Evolutionary conservation across 2,888 invertebrate genomes (phyloP), one percentile per base, ranked within the genome.

Genomic region (Melinaea marsaeus): DNA sequence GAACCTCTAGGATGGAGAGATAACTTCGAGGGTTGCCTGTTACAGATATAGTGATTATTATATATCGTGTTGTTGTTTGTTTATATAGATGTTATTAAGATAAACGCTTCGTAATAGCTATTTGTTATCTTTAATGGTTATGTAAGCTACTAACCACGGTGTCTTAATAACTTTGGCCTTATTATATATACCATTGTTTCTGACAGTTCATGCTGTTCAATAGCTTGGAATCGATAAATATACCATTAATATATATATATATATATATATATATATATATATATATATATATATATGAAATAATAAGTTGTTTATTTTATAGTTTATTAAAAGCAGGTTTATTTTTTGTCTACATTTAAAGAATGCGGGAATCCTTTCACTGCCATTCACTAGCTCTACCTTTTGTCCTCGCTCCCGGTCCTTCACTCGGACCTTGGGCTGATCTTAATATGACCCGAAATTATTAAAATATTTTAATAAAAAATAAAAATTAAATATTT

Each of bases 291-390:
- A 22, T 22, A 22, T n/a, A 37, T 37, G 2, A 37, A 7, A 37
- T 37, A 2, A 37, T 6, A 22, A 48, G 22, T n/a, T 4, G n/a
- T 48, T 48, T 48, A 7, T 48, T 48, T 22, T 51, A 32, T 32
- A n/a, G 22, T 11, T 32, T 32, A 51, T 51, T 51, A 51, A 32
- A 32, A 51, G 32, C 51, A 9, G 22, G 51, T 51, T 32, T 37
- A 32, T 32, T 51, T 51, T 32, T 51, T 7, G 32, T 32, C 22
- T 22, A 9, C 32, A 51, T 51, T 9, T 6, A 51, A 51, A 51
- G 51, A 51, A 51, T 51, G 51, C 51, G 32, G 51, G 32, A 32
- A 51, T 51, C 32, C 51, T 32, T 51, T 51, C 32, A 51, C 51
- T 9, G 22, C 32, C 9, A 51, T 51, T 32, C 11, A 51, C 51